Base-by-base conservation (phyloP, 2,113 vertebrate genomes). In the Vimba vimba region DNA sequence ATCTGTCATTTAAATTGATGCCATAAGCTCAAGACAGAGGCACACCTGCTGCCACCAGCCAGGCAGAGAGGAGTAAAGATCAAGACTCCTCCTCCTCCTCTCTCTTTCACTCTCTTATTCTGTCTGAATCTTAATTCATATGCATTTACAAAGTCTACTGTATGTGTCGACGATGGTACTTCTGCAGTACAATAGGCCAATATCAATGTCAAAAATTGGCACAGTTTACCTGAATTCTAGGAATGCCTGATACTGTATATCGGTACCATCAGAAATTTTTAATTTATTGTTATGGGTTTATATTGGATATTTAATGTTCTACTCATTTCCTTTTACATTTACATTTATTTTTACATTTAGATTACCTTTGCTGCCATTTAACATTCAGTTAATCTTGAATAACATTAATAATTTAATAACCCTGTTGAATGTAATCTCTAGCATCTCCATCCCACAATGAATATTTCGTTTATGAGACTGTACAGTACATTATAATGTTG, bases 1-100 rank as follows among this genome's bases (percentile, higher is more conserved):
- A 97, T 96, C 96, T 95, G 92, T 96, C 96, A 96, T 97, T 96
- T 96, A 97, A 97, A 96, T 97, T 96, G 96, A 96, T 97, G 95
- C 96, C 95, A 95, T 96, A 96, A 96, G 95, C 95, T 95, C 96
- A 94, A 96, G 95, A 94, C 95, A 91, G 93, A 94, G 94, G 75
- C 94, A 95, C 96, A 96, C 96, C 96, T 96, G 96, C 96, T 96
- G 95, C 95, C 95, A 94, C 71, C 50, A 94, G 94, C 92, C 80
- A 79, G 84, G 19, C 85, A 76, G 80, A 68, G 85, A 86, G 69
- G 43, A 62, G 84, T 36, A 45, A 78, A 87, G 75, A 60, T 85
- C 52, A 71, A 73, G 81, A 43, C 27, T 73, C 78, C 87, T 59
- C 52, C 57, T 52, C 62, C 23, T 57, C 19, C n/a, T 71, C 17